A percentile compares a stretch with the other conserved stretches of the same genome.
phyloP scores from a whole-genome alignment of 2,797 vertebrate genomes.

The Acanthornis magna region DNA sequence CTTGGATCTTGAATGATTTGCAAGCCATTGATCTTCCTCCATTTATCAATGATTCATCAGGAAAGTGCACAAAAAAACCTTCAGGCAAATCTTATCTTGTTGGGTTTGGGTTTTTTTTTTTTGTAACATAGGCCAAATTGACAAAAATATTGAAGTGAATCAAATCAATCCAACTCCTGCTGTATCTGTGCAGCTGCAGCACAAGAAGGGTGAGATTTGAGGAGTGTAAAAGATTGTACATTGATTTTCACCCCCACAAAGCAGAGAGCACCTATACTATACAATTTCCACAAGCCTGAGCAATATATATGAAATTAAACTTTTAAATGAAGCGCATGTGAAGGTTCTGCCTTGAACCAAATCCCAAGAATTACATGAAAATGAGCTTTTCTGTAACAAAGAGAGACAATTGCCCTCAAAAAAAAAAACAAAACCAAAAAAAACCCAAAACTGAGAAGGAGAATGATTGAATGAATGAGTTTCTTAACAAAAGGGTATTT shows the following conservation, averaged over 20 bases:
- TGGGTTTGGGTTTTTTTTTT: too few species aligned
- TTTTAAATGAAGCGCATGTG: neutral
- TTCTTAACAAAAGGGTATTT: neutral
- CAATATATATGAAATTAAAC: neutral
- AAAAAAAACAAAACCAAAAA: too few species aligned
- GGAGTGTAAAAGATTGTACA: accelerated
- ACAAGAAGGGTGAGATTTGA: neutral
- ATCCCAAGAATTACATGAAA: neutral
- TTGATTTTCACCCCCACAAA: neutral
- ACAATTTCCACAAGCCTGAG: neutral
- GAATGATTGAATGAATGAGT: neutral
- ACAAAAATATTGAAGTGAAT: neutral
- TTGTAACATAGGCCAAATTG: neutral
- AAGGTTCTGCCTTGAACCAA: neutral
- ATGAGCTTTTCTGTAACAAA: neutral
- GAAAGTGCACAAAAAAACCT: neutral
- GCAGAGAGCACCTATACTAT: neutral
- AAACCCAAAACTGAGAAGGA: neutral
- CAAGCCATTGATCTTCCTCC: neutral
- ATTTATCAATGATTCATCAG: neutral
- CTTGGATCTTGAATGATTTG: neutral
- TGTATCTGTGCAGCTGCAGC: neutral
- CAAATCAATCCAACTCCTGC: too few species aligned
- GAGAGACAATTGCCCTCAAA: neutral
- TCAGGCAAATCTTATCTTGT: neutral